Base-by-base conservation (phyloP, 2,888 invertebrate species). In the Koerneria pararmatus region DNA sequence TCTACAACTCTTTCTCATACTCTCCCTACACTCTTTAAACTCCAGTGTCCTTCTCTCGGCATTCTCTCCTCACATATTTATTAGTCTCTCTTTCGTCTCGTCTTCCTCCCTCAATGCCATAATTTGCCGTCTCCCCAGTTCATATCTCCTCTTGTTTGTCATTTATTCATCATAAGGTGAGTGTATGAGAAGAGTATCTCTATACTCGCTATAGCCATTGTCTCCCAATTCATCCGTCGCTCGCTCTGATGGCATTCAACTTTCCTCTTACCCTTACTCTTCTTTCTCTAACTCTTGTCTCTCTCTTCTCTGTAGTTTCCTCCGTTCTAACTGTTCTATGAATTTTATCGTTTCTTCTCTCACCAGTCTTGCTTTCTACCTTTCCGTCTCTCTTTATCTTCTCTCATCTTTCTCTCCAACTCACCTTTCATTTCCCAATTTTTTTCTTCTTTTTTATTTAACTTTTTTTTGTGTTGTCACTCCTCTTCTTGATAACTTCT, bases 311-410 rank as follows among this genome's bases (percentile, higher is more conserved):
- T 27, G 11, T 37, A 27, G 15, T 27, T n/a, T 31, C 22, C 35
- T 58, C 24, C n/a, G 37, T 58, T 27, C 58, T 58, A 37, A n/a
- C 58, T 37, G 41, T 58, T 37, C 35, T 58, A 58, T 58, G 35
- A 41, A 41, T 58, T 58, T 41, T 37, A 37, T 58, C 58, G 41
- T 58, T 34, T 41, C 24, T 58, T 24, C 58, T 58, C 51, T 51
- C 27, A n/a, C n/a, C 15, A 27, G 37, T 31, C 37, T 24, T 58
- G 35, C 58, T 31, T 24, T 19, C 22, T n/a, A n/a, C n/a, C 15
- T 31, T 24, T n/a, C 34, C 19, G 41, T 41, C 1, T 59, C 59
- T 1, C 59, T 27, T 19, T 19, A 5, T 56, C 32, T 60, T 46
- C 24, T 27, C 24, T 46, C 24, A 8, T 37, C 59, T 2, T 37